phyloP scores from a whole-genome alignment of 2,888 invertebrate species.

The Microctonus hyperodae region DNA sequence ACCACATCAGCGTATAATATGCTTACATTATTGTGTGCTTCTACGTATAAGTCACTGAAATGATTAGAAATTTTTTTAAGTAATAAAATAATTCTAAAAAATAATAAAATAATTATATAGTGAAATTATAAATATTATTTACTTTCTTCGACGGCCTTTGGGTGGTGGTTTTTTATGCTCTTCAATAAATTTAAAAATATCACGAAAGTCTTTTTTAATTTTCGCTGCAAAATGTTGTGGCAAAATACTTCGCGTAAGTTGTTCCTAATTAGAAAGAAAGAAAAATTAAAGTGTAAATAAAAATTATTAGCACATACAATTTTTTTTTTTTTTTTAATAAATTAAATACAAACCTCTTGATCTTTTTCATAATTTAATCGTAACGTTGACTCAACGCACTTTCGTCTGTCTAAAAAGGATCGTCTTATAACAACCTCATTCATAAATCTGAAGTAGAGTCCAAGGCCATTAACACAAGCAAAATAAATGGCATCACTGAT shows the following conservation, averaged over 20 bases:
- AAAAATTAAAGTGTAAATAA: neutral
- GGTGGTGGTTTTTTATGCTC: slow-evolving; percentile 60
- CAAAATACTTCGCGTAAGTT: slow-evolving; percentile 83
- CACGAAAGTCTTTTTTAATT: slow-evolving; percentile 67
- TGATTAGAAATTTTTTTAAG: neutral
- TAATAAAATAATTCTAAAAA: neutral
- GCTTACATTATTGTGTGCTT: slow-evolving; percentile 87
- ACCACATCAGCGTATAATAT: slow-evolving; percentile 94
- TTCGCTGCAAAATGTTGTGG: slow-evolving; percentile 81
- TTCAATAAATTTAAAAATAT: slow-evolving; percentile 62
- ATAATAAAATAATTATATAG: neutral
- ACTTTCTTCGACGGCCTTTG: slow-evolving; percentile 63
- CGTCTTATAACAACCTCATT: slow-evolving; percentile 86
- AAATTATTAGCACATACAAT: neutral
- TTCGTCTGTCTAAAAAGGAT: slow-evolving; percentile 86
- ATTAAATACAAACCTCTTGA: slow-evolving; percentile 72
- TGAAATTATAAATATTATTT: slow-evolving; percentile 36
- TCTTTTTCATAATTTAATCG: slow-evolving; percentile 83
- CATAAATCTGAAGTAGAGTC: slow-evolving; percentile 87
- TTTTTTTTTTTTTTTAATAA: too few relatives aligned
- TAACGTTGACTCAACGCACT: slow-evolving; percentile 85
- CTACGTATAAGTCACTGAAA: slow-evolving; percentile 85
- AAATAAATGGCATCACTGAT: slow-evolving; percentile 77
- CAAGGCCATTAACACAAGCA: slow-evolving; percentile 79
- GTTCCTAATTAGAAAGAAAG: slow-evolving; percentile 69